Base-by-base conservation (phyloP, 2,888 invertebrate genomes). In the Torymus tubicola region DNA sequence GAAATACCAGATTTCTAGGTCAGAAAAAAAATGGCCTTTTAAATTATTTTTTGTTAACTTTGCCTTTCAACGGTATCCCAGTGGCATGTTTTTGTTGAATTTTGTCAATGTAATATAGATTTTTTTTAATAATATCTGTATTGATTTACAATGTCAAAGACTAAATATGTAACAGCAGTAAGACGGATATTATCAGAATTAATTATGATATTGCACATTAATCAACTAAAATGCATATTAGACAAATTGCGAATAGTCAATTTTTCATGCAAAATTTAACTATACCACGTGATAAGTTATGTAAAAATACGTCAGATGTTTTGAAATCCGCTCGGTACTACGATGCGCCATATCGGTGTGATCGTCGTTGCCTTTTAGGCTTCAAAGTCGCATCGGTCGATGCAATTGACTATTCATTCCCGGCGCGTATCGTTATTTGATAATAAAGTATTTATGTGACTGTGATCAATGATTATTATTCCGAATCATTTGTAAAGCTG, bases 361-460 rank as follows among this genome's bases (percentile, higher is more conserved):
- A 64, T 57, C 18, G 14, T 10, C 14, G 5, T 68, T 21, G 53
- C 75, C 75, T 75, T 53, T 74, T 57, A 10, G 50, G 55, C 11
- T 57, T 52, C 63, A 74, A 67, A 69, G 69, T 68, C 50, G 67
- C 67, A 72, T 60, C 18, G 50, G 42, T 68, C 57, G 61, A 67
- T 58, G 42, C 74, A 53, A 68, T 74, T 60, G 79, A 65, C 69
- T 68, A 80, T 72, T 80, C n/a, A 80, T 80, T 71, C 60, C 55
- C 21, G 16, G 13, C 63, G 58, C 16, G 57, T 68, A 24, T 65
- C 55, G 72, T 42, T 72, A 58, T 70, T 77, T 70, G 21, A 77
- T 77, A 75, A 58, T 70, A 63, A 69, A 69, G 55, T 57, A 64
- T 69, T 63, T 55, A 21, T 70, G 52, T 16, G 67, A 60, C 67